These are phyloP conservation scores for Indri indri DNA, from an alignment of 2,113 vertebrate species.

Conservation along the genomic window DNA sequence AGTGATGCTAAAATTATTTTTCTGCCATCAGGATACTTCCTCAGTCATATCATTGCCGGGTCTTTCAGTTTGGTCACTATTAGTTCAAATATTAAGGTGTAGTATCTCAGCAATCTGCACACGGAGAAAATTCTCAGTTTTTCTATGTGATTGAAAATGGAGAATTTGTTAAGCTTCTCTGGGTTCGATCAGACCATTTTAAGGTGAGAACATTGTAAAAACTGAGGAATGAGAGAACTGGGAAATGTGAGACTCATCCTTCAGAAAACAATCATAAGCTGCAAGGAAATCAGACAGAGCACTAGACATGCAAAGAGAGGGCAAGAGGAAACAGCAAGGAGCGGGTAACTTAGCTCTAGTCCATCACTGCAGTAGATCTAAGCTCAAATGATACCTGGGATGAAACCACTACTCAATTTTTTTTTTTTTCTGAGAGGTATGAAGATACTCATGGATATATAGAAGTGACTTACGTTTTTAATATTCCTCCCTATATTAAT, in stretches of 20 bases:
- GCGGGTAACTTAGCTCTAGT: accelerated
- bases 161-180: not conserved
- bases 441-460: not conserved
- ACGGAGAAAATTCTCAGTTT: not conserved
- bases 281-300: not conserved
- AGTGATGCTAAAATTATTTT: not conserved
- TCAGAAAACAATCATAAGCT: not conserved
- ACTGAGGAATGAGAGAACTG: not conserved
- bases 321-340: accelerated
- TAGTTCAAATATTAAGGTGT: not conserved
- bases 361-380: accelerated
- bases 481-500: not conserved
- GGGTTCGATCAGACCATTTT: not conserved
- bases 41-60: not conserved
- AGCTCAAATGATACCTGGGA: not conserved
- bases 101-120: accelerated
- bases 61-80: accelerated
- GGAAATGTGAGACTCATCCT: not conserved
- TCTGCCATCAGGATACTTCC: accelerated
- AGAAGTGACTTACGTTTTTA: not conserved
- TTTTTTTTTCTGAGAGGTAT: not conserved
- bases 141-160: not conserved
- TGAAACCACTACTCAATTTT: not conserved
- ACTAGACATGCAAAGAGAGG: accelerated
- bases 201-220: not conserved